Conservation (phyloP, 1,140 invertebrate genomes). For the Tachypleus tridentatus region DNA sequence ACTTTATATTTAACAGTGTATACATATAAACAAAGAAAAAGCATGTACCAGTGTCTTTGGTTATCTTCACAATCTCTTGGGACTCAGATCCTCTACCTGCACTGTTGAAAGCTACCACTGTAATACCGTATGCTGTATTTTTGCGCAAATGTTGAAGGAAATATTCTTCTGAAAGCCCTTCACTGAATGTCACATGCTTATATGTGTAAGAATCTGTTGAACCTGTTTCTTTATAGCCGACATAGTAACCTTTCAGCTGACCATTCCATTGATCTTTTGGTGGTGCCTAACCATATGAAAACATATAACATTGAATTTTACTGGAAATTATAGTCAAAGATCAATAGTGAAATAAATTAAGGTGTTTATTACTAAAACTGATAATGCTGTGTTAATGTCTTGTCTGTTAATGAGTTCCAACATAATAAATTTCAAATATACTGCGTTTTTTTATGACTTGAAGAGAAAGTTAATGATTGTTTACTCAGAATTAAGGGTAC, state of each 20-base stretch:
- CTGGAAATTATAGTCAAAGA: too few species aligned
- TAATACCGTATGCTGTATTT: conserved; percentile 21
- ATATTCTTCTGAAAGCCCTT: conserved; percentile 41
- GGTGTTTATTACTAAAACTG: too few species aligned
- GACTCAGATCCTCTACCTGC: conserved; percentile 23
- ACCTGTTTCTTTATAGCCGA: conserved; percentile 75
- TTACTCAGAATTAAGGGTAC: too few species aligned
- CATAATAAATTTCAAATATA: too few species aligned
- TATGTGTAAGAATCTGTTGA: conserved; percentile 82
- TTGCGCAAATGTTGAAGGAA: conserved; percentile 18
- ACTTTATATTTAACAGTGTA: too few species aligned
- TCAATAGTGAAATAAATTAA: too few species aligned
- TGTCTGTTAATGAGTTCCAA: too few species aligned
- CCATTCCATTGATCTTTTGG: conserved; percentile 81
- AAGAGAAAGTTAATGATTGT: too few species aligned
- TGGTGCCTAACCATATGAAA: conserved; percentile 42
- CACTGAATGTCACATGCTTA: conserved; percentile 81
- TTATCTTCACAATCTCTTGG: conserved; percentile 19
- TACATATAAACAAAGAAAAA: too few species aligned
- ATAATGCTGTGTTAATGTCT: too few species aligned
- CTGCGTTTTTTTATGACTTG: too few species aligned
- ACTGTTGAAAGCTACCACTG: conserved; percentile 23
- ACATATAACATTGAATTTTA: too few species aligned
- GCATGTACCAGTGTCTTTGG: conserved; percentile 19
- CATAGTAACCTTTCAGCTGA: conserved; percentile 66